Evolutionary conservation across 2,888 invertebrate genomes (phyloP), one percentile per base, ranked within the genome.

Genomic region (Ellobium chinense): DNA sequence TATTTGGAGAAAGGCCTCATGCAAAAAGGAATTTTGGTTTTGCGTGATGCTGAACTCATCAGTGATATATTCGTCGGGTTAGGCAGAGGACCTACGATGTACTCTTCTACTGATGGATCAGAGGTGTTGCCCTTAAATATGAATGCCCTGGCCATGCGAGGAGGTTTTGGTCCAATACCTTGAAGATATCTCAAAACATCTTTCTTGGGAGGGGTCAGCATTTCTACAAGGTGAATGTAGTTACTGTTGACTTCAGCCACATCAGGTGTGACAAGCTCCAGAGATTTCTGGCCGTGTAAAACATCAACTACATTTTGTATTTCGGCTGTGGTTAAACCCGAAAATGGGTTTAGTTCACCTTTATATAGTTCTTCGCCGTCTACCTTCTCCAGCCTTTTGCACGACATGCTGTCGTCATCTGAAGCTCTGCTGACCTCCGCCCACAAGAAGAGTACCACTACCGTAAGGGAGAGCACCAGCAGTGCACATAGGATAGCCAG

Each of bases 141-240:
- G 54, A 85, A 85, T 0, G 87, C 89, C 9, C 86, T 86, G 1
- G 91, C 91, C 70, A 75, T 84, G 24, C 90, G 76, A 14, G 77
- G 79, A 1, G 91, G 91, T 39, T 78, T 82, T 5, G 82, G 74
- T 2, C 86, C 86, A 2, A 80, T 75, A 1, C 83, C 82, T n/a
- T 87, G 82, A 18, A 90, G 73, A 80, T 87, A 88, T 1, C 80
- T 56, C 7, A 90, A 65, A 3, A 89, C 88, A 2, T 85, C 82
- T 1, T 79, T 73, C 60, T 91, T 91, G 12, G 82, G 83, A 0
- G 89, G 88, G 18, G 86, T 81, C 46, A 87, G 83, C 56, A 89
- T 81, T 77, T 91, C 90, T 27, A 91, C 88, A 21, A 88, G 82
- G 78, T 89, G 90, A 62, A 91, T 88, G 66, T 87, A 89, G 68